A percentile compares a stretch with the other conserved stretches of the same genome.
These are phyloP conservation scores for Taphrorychus bicolor DNA, from an alignment of 2,888 invertebrate species.

Conservation along the genomic window DNA sequence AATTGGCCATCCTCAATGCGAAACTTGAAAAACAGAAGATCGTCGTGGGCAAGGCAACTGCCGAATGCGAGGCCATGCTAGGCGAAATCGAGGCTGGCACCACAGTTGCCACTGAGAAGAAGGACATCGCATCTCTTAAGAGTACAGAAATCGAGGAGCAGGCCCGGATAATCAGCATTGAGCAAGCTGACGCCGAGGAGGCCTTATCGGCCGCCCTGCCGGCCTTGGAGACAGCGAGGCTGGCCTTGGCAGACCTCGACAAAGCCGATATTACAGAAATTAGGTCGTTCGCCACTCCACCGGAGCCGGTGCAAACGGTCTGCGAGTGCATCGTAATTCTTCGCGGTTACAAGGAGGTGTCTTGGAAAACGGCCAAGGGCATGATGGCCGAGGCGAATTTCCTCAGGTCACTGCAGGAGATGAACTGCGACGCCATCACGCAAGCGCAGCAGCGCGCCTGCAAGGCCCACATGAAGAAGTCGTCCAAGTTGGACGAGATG, in stretches of 20 bases:
- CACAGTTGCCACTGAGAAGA: conserved; percentile 76
- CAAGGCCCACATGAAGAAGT: conserved; percentile 74
- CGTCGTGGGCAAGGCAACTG: conserved; percentile 81
- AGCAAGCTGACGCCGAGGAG: conserved; percentile 85
- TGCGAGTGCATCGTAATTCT: conserved; percentile 91
- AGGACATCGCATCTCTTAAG: conserved; percentile 79
- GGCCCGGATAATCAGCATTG: conserved; percentile 77
- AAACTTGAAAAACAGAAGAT: conserved; percentile 84
- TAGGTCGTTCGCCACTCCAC: conserved; percentile 89
- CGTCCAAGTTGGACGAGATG: conserved; percentile 83
- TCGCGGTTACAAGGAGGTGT: conserved; percentile 81
- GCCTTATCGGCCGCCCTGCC: conserved; percentile 84
- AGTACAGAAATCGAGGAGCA: conserved; percentile 84
- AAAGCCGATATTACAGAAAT: conserved; percentile 94
- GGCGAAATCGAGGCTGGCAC: conserved; percentile 78
- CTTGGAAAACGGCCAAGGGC: conserved; percentile 90
- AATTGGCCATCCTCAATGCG: conserved; percentile 79
- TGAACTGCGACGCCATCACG: conserved; percentile 84
- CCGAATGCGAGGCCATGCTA: conserved; percentile 80
- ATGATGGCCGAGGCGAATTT: conserved; percentile 94
- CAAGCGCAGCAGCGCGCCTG: conserved; percentile 73
- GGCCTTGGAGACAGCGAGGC: conserved; percentile 79
- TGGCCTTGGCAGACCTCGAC: conserved; percentile 82
- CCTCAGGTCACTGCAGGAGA: conserved; percentile 78
- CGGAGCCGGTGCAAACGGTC: conserved; percentile 87